Evolutionary conservation across 2,797 vertebrate species (phyloP).

Genomic region (Ctenopoma multispine): DNA sequence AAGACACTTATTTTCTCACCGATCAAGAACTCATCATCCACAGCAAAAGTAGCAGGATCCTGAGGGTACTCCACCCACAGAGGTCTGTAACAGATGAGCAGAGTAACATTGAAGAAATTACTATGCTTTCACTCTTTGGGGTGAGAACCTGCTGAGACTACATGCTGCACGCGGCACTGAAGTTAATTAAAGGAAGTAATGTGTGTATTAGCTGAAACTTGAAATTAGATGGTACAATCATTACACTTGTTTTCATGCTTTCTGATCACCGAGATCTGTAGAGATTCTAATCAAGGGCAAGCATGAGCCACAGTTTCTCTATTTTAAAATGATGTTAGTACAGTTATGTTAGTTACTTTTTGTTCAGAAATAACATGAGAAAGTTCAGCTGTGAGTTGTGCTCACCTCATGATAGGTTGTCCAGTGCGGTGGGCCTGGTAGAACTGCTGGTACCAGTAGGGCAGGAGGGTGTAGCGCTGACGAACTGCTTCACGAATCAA

Average conservation of each 20-base stretch:
- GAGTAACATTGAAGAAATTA: neutral
- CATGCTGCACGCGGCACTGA: neutral
- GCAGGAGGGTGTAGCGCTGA: slow-evolving; percentile 91
- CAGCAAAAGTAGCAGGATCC: slow-evolving; percentile 81
- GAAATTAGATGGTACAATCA: neutral
- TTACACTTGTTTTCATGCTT: neutral
- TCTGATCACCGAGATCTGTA: neutral
- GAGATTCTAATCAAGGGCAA: neutral
- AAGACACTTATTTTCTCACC: slow-evolving; percentile 67
- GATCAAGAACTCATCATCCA: slow-evolving; percentile 85
- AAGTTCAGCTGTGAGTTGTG: too few relatives aligned
- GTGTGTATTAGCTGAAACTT: neutral
- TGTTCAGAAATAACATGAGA: too few relatives aligned
- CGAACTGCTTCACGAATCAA: slow-evolving; percentile 87
- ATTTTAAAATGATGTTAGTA: neutral
- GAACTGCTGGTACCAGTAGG: slow-evolving; percentile 94
- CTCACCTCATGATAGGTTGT: slow-evolving; percentile 90
- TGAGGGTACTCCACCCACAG: slow-evolving; percentile 87
- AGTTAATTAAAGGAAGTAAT: too few relatives aligned
- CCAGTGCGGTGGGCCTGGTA: slow-evolving; percentile 86
- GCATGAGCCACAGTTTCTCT: neutral
- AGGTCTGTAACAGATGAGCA: slow-evolving; percentile 68
- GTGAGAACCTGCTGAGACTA: neutral
- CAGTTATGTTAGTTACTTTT: too few relatives aligned
- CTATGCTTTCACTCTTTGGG: neutral